Evolutionary conservation across 2,797 vertebrate genomes (phyloP), one percentile per base, ranked within the genome.

Genomic region (Hippocampus kuda): DNA sequence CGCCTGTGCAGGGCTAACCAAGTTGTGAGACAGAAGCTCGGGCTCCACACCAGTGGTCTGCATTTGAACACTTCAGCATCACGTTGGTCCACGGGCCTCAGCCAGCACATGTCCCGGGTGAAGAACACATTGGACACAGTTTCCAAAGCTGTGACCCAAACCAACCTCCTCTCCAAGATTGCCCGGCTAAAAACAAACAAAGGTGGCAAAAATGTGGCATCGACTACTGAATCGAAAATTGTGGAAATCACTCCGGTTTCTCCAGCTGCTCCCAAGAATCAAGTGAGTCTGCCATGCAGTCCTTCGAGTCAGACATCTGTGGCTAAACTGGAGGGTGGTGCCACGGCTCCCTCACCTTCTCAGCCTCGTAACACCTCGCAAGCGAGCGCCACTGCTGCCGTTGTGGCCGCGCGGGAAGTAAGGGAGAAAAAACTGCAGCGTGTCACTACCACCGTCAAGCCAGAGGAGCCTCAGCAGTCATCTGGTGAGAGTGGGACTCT

Each of bases 91-190:
- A 70, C 84, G 5, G 89, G 91, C 84, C 84, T 93, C 77, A 93
- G 79, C 77, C 90, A 84, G 89, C 91, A 81, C 86, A 95, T 97
- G 94, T 97, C 93, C 26, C 93, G 93, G 65, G 92, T 98, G 83
- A 95, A 89, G 88, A 96, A 72, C 81, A 94, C 94, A 65, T 87
- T 97, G 75, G 93, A 93, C 80, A 94, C 93, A 65, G 92, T 95
- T 83, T 94, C 95, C 53, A 98, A 97, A 90, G 95, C 90, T 70
- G 91, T 98, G 77, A 93, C 91, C 16, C 94, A 94, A 70, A 90
- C 90, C 67, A 93, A 97, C 70, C 88, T 97, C 68, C 84, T 94
- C 74, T 93, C 94, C 75, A 93, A 88, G 77, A 93, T 98, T 70
- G 85, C 91, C 70, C 89, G 90, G 67, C 81, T 96, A 57, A 98